A percentile compares a stretch with the other conserved stretches of the same genome.
phyloP scores from a whole-genome alignment of 2,113 vertebrate genomes.

The Misgurnus mizolepis region DNA sequence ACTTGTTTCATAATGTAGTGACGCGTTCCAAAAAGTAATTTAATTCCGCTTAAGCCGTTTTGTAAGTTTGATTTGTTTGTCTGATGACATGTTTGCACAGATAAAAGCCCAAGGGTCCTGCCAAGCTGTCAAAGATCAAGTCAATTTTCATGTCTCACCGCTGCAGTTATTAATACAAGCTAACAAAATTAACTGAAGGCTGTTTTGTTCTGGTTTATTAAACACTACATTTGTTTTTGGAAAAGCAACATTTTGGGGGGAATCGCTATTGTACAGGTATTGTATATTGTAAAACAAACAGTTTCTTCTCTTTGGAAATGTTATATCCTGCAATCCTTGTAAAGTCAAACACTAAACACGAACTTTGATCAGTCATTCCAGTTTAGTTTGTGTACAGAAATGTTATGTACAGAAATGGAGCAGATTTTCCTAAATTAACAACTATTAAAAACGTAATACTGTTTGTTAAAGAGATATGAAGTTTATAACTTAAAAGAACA shows the following conservation, averaged over 20 bases:
- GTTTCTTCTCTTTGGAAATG: too few species aligned
- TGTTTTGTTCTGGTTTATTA: background rate
- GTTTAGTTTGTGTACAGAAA: too few species aligned
- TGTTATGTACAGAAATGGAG: too few species aligned
- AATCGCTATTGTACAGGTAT: too few species aligned
- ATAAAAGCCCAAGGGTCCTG: background rate
- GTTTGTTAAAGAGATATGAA: background rate
- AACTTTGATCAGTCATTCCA: too few species aligned
- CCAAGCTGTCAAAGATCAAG: conserved; percentile 8
- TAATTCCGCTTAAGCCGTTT: background rate
- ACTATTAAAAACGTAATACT: background rate
- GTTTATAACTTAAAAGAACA: background rate
- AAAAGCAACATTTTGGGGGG: too few species aligned
- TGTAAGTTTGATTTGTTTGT: background rate
- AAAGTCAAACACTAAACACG: too few species aligned
- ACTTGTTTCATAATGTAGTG: conserved; percentile 6
- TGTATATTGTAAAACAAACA: too few species aligned
- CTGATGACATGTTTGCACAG: conserved; percentile 4
- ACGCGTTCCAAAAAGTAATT: background rate
- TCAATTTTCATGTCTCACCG: background rate
- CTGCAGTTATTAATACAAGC: conserved; percentile 2
- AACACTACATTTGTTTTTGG: background rate
- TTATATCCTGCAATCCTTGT: too few species aligned
- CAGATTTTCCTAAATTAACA: background rate
- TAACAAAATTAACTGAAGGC: background rate